Percentiles rank a stretch among this genome's conserved stretches.
Evolutionary conservation across 2,797 vertebrate genomes (phyloP).

Genomic region (Liparis tanakae): DNA sequence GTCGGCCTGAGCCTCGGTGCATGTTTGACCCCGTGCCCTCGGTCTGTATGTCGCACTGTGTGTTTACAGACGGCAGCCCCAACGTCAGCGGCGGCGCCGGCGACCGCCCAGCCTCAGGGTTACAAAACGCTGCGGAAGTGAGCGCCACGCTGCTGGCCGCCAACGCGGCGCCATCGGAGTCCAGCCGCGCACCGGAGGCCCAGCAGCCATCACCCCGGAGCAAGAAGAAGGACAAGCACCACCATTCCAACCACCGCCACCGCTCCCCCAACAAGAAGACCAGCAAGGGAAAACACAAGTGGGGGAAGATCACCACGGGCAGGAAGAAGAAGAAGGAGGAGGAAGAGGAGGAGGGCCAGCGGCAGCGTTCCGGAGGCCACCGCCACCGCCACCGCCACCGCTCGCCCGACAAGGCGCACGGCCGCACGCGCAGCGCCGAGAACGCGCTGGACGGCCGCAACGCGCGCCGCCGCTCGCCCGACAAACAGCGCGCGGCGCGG

Average conservation of each 20-base stretch:
- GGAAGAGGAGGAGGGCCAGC: slow-evolving; percentile 64
- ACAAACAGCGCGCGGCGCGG: slow-evolving; percentile 78
- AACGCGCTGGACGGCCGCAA: slow-evolving; percentile 86
- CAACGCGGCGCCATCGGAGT: slow-evolving; percentile 87
- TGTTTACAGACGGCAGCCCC: slow-evolving; percentile 91
- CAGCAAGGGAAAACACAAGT: slow-evolving; percentile 69
- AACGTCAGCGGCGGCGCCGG: slow-evolving; percentile 88
- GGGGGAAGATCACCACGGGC: slow-evolving; percentile 37
- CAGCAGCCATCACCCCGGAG: slow-evolving; percentile 89
- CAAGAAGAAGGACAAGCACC: slow-evolving; percentile 86
- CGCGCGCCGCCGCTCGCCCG: slow-evolving; percentile 81
- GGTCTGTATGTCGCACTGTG: slow-evolving; percentile 72
- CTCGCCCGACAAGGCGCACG: slow-evolving; percentile 84
- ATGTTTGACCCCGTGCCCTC: slow-evolving; percentile 77
- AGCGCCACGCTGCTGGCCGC: slow-evolving; percentile 73
- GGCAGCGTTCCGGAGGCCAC: slow-evolving; percentile 77
- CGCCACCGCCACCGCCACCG: slow-evolving; percentile 78
- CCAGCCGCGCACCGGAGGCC: slow-evolving; percentile 90
- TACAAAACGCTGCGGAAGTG: slow-evolving; percentile 97
- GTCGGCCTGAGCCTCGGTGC: slow-evolving; percentile 31
- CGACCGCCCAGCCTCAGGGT: slow-evolving; percentile 85
- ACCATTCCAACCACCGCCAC: slow-evolving; percentile 85
- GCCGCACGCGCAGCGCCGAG: slow-evolving; percentile 88
- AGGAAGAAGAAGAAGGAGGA: slow-evolving; percentile 62
- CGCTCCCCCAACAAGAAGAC: slow-evolving; percentile 86